Conservation (phyloP, 2,113 vertebrate genomes). For the Genyomyrus donnyi region DNA sequence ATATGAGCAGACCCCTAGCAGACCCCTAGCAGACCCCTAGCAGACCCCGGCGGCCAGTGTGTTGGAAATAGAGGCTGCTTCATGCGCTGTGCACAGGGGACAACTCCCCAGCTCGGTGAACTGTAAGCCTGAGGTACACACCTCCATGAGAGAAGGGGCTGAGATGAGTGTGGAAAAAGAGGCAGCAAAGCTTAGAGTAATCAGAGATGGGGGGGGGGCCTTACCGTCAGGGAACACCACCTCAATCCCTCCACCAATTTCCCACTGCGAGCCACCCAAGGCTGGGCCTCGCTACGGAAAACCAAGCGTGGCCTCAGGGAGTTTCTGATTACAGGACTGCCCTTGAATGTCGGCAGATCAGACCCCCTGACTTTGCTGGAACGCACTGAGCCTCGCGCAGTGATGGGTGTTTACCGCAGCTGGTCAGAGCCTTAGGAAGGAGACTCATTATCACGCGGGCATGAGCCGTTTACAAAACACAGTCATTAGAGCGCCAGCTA, state of each 20-base stretch:
- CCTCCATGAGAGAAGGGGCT: neutral
- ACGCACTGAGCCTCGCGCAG: neutral
- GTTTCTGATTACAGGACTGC: neutral
- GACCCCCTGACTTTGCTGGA: neutral
- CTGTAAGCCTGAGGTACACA: neutral
- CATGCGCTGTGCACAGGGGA: neutral
- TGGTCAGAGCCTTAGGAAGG: neutral
- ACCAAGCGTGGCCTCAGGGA: neutral
- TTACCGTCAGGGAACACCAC: neutral
- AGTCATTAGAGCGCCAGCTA: neutral
- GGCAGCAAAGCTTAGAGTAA: neutral
- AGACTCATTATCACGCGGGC: neutral
- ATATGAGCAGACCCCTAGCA: neutral
- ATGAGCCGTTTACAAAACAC: neutral
- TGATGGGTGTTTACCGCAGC: neutral
- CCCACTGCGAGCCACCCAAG: neutral
- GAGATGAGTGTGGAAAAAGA: neutral
- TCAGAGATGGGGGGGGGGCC: neutral
- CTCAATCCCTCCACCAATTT: neutral
- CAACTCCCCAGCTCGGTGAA: too few relatives aligned
- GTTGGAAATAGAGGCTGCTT: neutral
- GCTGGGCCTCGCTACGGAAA: neutral
- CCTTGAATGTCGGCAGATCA: neutral
- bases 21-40: neutral
- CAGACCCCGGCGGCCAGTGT: neutral